Conservation (phyloP, 1,140 invertebrate species). For the Drosophila bifasciata region DNA sequence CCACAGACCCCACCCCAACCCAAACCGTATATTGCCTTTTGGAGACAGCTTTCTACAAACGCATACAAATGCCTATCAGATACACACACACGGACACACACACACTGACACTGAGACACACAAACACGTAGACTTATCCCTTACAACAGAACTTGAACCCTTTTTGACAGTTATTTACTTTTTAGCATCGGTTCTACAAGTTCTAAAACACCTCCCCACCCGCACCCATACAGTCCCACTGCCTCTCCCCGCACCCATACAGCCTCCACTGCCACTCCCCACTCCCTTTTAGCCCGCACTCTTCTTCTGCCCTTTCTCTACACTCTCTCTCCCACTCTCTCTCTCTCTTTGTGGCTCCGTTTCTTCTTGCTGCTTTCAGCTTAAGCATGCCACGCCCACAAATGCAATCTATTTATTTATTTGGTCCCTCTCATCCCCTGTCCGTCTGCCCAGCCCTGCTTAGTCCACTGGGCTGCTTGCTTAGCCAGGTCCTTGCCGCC, state of each 20-base stretch:
- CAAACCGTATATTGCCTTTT: slow-evolving; percentile 10
- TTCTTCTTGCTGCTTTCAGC: slow-evolving; percentile 7
- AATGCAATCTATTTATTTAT: slow-evolving; percentile 60
- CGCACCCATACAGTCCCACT: not conserved
- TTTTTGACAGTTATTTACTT: slow-evolving; percentile 60
- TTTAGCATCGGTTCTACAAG: slow-evolving; percentile 16
- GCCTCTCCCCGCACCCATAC: not conserved
- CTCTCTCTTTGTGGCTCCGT: not conserved
- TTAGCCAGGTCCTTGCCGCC: not conserved
- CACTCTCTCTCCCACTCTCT: not conserved
- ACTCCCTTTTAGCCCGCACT: too few relatives aligned
- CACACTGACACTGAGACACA: not conserved
- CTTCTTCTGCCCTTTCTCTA: too few relatives aligned
- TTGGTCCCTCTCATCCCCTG: slow-evolving; percentile 10
- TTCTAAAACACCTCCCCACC: not conserved
- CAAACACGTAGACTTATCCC: not conserved
- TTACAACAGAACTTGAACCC: slow-evolving; percentile 24
- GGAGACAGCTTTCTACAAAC: slow-evolving; percentile 1
- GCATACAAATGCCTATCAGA: not conserved
- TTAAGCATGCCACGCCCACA: slow-evolving; percentile 32
- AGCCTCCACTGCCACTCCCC: not conserved
- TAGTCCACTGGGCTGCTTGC: not conserved
- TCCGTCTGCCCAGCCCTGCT: not conserved
- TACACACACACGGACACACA: not conserved
- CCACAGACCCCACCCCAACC: not conserved